Evolutionary conservation across 2,113 vertebrate genomes (phyloP).

Genomic region (Rhegmatorhina hoffmannsi): DNA sequence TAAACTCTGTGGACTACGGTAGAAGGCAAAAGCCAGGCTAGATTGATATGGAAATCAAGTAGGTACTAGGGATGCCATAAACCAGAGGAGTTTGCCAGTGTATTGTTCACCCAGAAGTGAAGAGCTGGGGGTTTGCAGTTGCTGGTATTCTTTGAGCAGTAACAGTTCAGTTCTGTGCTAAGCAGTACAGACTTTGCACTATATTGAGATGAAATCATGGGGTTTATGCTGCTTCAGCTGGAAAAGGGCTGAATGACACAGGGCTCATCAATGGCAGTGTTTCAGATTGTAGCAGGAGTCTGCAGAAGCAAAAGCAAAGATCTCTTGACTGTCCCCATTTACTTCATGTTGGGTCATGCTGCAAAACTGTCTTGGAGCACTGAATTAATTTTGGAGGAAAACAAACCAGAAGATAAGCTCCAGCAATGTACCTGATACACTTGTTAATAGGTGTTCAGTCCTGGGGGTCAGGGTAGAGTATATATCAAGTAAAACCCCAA

Average conservation of each 20-base stretch:
- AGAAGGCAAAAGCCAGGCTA: neutral
- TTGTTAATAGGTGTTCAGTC: neutral
- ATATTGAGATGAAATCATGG: neutral
- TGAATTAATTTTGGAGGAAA: neutral
- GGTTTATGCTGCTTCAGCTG: neutral
- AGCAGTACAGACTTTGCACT: neutral
- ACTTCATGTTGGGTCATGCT: neutral
- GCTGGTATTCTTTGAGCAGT: neutral
- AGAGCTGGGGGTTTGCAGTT: neutral
- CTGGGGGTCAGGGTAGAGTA: neutral
- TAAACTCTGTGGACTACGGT: neutral
- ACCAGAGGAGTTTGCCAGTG: neutral
- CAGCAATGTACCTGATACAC: neutral
- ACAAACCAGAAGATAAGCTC: neutral
- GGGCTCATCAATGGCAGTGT: neutral
- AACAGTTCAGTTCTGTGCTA: neutral
- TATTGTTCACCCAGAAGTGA: neutral
- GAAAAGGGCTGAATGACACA: neutral
- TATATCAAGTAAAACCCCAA: neutral
- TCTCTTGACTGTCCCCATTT: neutral
- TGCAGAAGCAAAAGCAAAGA: neutral
- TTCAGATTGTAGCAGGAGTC: neutral
- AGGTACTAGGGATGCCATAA: neutral
- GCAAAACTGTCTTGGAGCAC: neutral
- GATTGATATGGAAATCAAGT: neutral